phyloP scores from a whole-genome alignment of 2,113 vertebrate genomes.

The Malurus melanocephalus region DNA sequence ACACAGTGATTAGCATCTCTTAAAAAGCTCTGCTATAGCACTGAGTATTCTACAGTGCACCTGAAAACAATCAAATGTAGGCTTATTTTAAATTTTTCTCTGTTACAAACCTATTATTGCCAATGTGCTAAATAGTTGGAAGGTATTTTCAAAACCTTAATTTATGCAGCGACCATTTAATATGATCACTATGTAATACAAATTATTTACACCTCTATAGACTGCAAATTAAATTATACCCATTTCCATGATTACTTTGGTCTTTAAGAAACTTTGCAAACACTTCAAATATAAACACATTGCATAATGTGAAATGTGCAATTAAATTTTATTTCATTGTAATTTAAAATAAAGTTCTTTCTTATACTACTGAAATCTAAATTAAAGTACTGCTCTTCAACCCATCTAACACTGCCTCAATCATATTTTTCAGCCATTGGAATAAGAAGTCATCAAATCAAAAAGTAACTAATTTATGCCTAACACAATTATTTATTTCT shows the following conservation, averaged over 20 bases:
- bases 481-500: neutral
- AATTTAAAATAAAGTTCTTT: slow-evolving; percentile 21
- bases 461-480: neutral
- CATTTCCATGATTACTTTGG: slow-evolving; percentile 30
- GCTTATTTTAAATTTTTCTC: neutral
- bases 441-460: neutral
- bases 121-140: neutral
- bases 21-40: neutral
- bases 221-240: slow-evolving; percentile 41
- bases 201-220: slow-evolving; percentile 24
- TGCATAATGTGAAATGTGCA: neutral
- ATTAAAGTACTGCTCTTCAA: neutral
- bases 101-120: neutral
- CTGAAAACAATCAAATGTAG: slow-evolving; percentile 7
- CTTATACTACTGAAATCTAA: neutral
- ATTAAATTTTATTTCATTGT: slow-evolving; percentile 17
- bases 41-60: neutral
- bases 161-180: neutral
- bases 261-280: slow-evolving; percentile 39
- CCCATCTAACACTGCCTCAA: neutral
- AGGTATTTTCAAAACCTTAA: neutral
- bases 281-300: slow-evolving; percentile 31
- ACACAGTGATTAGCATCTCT: slow-evolving; percentile 24
- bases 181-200: neutral
- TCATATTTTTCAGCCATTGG: neutral